Conservation (phyloP, 1,140 invertebrate genomes). For the Drosophila miranda region DNA sequence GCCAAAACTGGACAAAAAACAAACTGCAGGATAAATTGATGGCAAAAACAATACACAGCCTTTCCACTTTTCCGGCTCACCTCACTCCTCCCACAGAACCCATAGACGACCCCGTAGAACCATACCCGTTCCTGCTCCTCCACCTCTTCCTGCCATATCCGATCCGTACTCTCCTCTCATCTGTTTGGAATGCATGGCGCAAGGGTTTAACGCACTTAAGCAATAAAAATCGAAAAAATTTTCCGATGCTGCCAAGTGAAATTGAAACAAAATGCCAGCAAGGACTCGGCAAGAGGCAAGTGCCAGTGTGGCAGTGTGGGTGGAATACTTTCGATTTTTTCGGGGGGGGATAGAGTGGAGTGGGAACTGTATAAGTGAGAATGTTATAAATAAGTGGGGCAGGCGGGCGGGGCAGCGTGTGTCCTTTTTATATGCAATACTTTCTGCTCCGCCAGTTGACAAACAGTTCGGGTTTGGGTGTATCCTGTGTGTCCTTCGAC, state of each 20-base stretch:
- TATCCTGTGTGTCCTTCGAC: slow-evolving; percentile 24
- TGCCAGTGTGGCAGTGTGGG: neutral
- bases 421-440: slow-evolving; percentile 62
- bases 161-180: slow-evolving; percentile 5
- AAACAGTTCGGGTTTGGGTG: slow-evolving; percentile 56
- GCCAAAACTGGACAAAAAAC: slow-evolving; percentile 41
- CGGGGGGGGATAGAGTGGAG: neutral
- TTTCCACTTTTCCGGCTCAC: slow-evolving; percentile 5
- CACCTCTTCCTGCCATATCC: neutral
- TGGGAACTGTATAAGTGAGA: slow-evolving; percentile 60
- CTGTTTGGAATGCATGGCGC: slow-evolving; percentile 66
- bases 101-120: slow-evolving; percentile 7
- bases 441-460: slow-evolving; percentile 55
- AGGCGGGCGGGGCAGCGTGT: slow-evolving; percentile 38
- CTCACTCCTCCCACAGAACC: neutral
- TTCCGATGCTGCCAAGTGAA: slow-evolving; percentile 76
- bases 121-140: neutral
- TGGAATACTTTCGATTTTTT: slow-evolving; percentile 66
- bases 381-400: slow-evolving; percentile 77
- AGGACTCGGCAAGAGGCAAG: slow-evolving; percentile 3
- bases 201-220: slow-evolving; percentile 80
- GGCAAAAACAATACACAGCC: slow-evolving; percentile 60
- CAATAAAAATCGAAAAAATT: slow-evolving; percentile 81
- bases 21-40: slow-evolving; percentile 72
- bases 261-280: slow-evolving; percentile 75